These are phyloP conservation scores for Sweltsa coloradensis DNA, from an alignment of 1,140 invertebrate genomes.

Conservation along the genomic window DNA sequence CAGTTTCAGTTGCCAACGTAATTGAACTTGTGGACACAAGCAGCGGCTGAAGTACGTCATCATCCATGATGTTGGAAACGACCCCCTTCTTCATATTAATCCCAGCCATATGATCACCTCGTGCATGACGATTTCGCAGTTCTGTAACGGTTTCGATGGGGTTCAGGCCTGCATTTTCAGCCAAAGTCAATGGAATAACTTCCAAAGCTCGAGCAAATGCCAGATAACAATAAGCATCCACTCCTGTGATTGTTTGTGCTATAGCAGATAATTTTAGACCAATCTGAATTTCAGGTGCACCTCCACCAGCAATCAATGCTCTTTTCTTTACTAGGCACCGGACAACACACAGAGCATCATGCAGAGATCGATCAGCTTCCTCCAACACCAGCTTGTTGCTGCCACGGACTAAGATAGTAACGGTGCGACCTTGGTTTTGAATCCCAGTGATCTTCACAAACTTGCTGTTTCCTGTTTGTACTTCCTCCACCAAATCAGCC, in stretches of 20 bases:
- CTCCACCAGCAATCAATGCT: conserved; percentile 87
- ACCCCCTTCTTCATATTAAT: conserved; percentile 95
- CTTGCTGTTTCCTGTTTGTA: conserved; percentile 78
- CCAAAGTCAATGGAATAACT: conserved; percentile 92
- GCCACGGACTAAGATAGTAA: conserved; percentile 87
- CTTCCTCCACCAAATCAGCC: conserved; percentile 92
- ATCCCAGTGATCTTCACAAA: conserved; percentile 93
- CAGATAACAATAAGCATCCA: conserved; percentile 71
- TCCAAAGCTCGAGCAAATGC: conserved; percentile 95
- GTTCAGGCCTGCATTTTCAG: conserved; percentile 99
- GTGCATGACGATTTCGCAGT: conserved; percentile 84
- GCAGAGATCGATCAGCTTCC: conserved; percentile 90
- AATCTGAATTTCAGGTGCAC: conserved; percentile 93
- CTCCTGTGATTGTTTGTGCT: conserved; percentile 74
- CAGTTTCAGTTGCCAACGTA: conserved; percentile 90
- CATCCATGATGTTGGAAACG: conserved; percentile 92
- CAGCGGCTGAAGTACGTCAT: conserved; percentile 95
- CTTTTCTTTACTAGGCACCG: conserved; percentile 91
- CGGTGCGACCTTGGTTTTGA: conserved; percentile 75
- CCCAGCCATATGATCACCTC: conserved; percentile 69
- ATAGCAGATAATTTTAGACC: conserved; percentile 71
- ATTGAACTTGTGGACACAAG: conserved; percentile 91
- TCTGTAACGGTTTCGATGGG: conserved; percentile 96
- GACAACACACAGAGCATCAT: conserved; percentile 97
- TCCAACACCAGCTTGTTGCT: conserved; percentile 95